Evolutionary conservation across 2,113 vertebrate genomes (phyloP).

Genomic region (Chaenogobius annularis): DNA sequence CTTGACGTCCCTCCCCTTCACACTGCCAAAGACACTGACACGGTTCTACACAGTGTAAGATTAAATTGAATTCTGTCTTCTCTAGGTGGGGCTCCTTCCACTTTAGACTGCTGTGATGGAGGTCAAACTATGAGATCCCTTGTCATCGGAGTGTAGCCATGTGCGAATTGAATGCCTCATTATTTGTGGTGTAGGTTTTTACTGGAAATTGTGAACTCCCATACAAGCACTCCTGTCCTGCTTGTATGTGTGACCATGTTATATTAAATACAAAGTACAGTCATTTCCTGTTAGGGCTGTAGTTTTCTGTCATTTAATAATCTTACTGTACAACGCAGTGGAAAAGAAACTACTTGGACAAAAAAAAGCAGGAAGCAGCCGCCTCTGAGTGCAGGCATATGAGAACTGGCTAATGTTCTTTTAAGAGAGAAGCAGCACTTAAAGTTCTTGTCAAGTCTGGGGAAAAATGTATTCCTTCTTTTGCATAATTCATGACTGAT

Average conservation of each 20-base stretch:
- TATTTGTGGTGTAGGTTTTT: conserved; percentile 36
- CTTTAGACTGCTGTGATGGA: conserved; percentile 36
- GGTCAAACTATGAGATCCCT: conserved; percentile 63
- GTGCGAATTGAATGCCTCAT: conserved; percentile 62
- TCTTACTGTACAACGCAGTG: background rate
- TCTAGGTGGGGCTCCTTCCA: conserved; percentile 39
- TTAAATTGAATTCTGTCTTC: conserved; percentile 57
- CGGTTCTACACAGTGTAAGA: conserved; percentile 43
- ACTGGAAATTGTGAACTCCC: conserved; percentile 37
- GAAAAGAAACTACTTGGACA: conserved; percentile 28
- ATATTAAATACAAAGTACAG: background rate
- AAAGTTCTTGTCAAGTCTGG: conserved; percentile 44
- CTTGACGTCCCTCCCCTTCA: conserved; percentile 38
- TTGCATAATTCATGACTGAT: conserved; percentile 62
- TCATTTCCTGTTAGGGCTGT: conserved; percentile 22
- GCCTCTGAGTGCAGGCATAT: conserved; percentile 43
- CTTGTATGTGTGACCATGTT: background rate
- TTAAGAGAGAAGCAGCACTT: conserved; percentile 60
- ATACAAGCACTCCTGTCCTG: too few relatives aligned
- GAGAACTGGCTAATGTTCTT: conserved; percentile 57
- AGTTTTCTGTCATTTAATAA: conserved; percentile 4
- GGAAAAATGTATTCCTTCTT: conserved; percentile 12
- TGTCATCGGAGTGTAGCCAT: conserved; percentile 46
- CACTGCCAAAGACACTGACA: conserved; percentile 52
- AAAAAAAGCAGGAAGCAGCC: conserved; percentile 41